A percentile compares a stretch with the other conserved stretches of the same genome.
Evolutionary conservation across 2,113 vertebrate species (phyloP).

Genomic region (Siphamia tubifer): DNA sequence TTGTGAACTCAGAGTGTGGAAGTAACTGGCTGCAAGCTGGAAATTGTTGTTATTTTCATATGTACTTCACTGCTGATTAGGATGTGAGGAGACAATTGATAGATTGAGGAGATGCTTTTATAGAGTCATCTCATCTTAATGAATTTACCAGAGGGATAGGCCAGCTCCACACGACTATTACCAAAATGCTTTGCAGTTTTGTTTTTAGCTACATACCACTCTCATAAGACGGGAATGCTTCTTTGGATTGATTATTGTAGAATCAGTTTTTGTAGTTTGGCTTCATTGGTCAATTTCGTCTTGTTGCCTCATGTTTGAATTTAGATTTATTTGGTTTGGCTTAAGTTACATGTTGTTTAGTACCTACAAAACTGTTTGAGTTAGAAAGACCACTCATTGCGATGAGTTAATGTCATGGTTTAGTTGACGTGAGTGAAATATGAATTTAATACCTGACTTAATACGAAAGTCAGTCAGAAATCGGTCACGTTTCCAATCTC

Average conservation of each 20-base stretch:
- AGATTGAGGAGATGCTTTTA: background rate
- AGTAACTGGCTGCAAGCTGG: no score
- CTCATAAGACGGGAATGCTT: background rate
- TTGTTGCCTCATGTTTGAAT: background rate
- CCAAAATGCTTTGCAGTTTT: background rate
- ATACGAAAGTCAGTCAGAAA: background rate
- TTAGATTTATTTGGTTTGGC: background rate
- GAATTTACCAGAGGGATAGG: slow-evolving; percentile 2
- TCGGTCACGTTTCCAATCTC: no score
- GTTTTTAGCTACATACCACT: background rate
- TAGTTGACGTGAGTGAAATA: background rate
- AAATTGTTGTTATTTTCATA: background rate
- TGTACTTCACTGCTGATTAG: background rate
- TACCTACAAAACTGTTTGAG: background rate
- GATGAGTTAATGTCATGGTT: background rate
- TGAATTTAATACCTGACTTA: background rate
- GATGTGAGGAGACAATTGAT: background rate
- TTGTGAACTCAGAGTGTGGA: background rate
- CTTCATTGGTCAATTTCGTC: background rate
- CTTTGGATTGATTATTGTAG: background rate
- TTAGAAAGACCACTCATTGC: background rate
- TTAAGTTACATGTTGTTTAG: no score
- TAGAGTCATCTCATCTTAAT: background rate
- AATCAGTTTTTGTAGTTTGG: background rate
- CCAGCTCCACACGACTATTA: background rate